phyloP scores from a whole-genome alignment of 2,888 invertebrate species.

The Sarcophaga variegata region DNA sequence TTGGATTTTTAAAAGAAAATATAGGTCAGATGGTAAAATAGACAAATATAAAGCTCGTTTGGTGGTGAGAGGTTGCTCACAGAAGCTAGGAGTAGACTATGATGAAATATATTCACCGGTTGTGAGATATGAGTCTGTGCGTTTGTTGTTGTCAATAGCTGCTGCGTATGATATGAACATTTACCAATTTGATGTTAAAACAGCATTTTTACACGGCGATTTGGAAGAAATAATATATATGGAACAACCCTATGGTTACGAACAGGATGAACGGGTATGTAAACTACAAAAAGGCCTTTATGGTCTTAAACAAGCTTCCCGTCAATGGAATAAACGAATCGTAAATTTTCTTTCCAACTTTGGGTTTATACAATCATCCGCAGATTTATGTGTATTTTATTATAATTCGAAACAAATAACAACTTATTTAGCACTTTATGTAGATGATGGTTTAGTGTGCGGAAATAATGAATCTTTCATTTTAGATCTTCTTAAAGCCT shows the following conservation, averaged over 20 bases:
- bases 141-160: constrained; percentile 45
- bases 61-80: constrained; percentile 49
- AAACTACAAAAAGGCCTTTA: constrained; percentile 66
- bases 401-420: not conserved
- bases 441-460: too few relatives aligned
- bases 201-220: constrained; percentile 42
- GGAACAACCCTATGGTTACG: constrained; percentile 69
- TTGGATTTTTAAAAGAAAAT: constrained; percentile 53
- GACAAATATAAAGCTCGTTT: constrained; percentile 46
- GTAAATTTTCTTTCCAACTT: constrained; percentile 50
- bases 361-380: constrained; percentile 58
- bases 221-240: constrained; percentile 53
- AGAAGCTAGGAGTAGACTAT: constrained; percentile 44
- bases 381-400: constrained; percentile 64
- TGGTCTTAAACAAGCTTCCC: constrained; percentile 65
- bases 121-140: constrained; percentile 45
- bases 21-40: constrained; percentile 21
- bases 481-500: constrained; percentile 32
- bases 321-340: constrained; percentile 62
- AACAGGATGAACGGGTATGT: constrained; percentile 61
- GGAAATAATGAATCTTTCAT: too few relatives aligned
- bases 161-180: constrained; percentile 40
- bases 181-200: constrained; percentile 47
- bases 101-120: constrained; percentile 44
- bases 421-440: constrained; percentile 62